Base-by-base conservation (phyloP, 2,113 vertebrate species). In the Eptesicus fuscus region DNA sequence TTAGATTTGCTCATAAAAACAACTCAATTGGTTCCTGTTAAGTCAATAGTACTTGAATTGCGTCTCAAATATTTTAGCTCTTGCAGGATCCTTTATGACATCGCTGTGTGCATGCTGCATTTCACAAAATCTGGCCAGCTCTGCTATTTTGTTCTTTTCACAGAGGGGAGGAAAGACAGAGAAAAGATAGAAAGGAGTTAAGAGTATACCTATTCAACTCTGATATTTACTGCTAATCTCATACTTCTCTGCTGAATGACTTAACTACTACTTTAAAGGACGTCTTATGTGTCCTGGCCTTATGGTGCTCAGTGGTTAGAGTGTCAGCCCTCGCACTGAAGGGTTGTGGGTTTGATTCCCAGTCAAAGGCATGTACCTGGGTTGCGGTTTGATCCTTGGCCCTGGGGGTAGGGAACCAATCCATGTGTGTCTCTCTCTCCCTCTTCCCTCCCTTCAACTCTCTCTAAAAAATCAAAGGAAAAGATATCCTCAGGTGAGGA, bases 1-100 rank as follows among this genome's bases (percentile, higher is more conserved):
- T 98, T 98, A 90, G 67, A 89, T 94, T 96, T 97, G 93, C 94
- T 97, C 88, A 83, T 90, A 95, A 98, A 97, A 96, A 59, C 37
- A 95, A 65, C 87, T 88, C 78, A 96, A 91, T 98, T 96, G 77
- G 97, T 97, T 98, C 93, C 95, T 92, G 93, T 97, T 95, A 95
- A 97, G n/a, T 73, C 97, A 94, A 53, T 44, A 94, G 59, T 2
- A 9, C 40, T 90, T 95, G 89, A 97, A 96, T 74, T 22, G 56
- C 78, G 91, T 89, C 90, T 97, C 63, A 61, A 84, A 88, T 83
- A 82, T 74, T 76, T 97, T 91, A 96, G 95, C 86, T 97, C 78
- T 94, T 40, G 1, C 2, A 94, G 90, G 70, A n/a, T 87, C 44
- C 14, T 83, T 94, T 83, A 44, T 97, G 96, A 96, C 93, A 94